Evolutionary conservation across 2,797 vertebrate species (phyloP).

Genomic region (Microctenopoma steveboyesi): DNA sequence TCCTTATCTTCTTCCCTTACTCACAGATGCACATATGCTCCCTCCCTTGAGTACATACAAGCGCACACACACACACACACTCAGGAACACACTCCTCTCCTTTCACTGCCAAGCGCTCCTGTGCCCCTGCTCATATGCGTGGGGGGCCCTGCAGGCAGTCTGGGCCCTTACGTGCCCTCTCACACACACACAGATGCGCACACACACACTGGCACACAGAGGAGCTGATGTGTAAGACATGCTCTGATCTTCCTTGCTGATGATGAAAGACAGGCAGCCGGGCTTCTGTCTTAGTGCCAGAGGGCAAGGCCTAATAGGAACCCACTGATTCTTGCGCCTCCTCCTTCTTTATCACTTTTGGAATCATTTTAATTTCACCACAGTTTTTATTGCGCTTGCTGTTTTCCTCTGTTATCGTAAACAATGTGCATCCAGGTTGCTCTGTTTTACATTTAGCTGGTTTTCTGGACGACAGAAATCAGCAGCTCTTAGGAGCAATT

Average conservation of each 20-base stretch:
- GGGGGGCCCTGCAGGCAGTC: slow-evolving; percentile 83
- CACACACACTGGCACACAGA: slow-evolving; percentile 51
- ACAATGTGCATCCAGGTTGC: slow-evolving; percentile 15
- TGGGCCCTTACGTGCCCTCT: slow-evolving; percentile 78
- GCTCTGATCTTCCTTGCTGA: slow-evolving; percentile 79
- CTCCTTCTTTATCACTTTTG: slow-evolving; percentile 56
- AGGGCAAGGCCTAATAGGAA: slow-evolving; percentile 74
- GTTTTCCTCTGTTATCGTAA: slow-evolving; percentile 37
- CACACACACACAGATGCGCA: slow-evolving; percentile 54
- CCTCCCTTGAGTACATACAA: slow-evolving; percentile 55
- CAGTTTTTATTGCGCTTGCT: slow-evolving; percentile 33
- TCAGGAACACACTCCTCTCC: slow-evolving; percentile 60
- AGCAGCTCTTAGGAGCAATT: slow-evolving; percentile 21
- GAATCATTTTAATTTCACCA: slow-evolving; percentile 64
- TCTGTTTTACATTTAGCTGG: slow-evolving; percentile 30
- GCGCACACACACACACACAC: slow-evolving; percentile 60
- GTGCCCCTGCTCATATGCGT: slow-evolving; percentile 81
- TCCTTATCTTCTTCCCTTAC: slow-evolving; percentile 54
- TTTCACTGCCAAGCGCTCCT: slow-evolving; percentile 72
- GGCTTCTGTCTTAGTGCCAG: slow-evolving; percentile 78
- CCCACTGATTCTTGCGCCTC: slow-evolving; percentile 69
- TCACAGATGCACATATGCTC: slow-evolving; percentile 54
- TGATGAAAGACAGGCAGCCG: slow-evolving; percentile 80
- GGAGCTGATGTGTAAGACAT: slow-evolving; percentile 76
- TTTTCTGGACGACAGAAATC: slow-evolving; percentile 19